These are phyloP conservation scores for Drepanosiphum platanoidis DNA, from an alignment of 2,888 invertebrate genomes.

Conservation along the genomic window DNA sequence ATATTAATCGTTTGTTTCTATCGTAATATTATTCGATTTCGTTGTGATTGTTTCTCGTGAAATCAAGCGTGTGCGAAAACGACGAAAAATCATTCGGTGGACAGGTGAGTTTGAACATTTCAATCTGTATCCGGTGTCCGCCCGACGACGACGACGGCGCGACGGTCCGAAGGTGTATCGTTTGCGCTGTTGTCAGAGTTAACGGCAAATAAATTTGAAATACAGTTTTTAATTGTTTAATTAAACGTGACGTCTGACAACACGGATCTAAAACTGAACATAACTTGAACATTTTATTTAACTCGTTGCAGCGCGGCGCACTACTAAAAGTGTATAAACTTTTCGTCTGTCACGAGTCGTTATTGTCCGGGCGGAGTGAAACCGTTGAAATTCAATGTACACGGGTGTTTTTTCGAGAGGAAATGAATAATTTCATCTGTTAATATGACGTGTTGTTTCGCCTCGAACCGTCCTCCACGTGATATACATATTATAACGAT, in stretches of 20 bases:
- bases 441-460: neutral
- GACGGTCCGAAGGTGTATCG: too few species aligned
- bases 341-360: neutral
- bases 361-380: neutral
- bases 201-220: conserved; percentile 7
- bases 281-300: conserved; percentile 20
- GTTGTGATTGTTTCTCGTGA: too few species aligned
- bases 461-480: neutral
- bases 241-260: conserved; percentile 34
- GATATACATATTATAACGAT: neutral
- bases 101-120: too few species aligned
- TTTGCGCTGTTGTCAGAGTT: conserved; percentile 11
- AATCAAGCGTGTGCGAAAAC: too few species aligned
- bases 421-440: neutral
- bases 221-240: conserved; percentile 16
- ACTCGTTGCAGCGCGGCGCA: neutral
- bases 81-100: too few species aligned
- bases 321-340: conserved; percentile 6
- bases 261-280: neutral
- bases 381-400: neutral
- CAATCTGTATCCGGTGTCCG: too few species aligned
- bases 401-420: neutral
- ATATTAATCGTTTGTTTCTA: too few species aligned
- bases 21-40: too few species aligned
- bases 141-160: too few species aligned